Percentiles rank a stretch among this genome's conserved stretches.
Conservation (phyloP, 2,888 invertebrate genomes). For the Ophonus ardosiacus region DNA sequence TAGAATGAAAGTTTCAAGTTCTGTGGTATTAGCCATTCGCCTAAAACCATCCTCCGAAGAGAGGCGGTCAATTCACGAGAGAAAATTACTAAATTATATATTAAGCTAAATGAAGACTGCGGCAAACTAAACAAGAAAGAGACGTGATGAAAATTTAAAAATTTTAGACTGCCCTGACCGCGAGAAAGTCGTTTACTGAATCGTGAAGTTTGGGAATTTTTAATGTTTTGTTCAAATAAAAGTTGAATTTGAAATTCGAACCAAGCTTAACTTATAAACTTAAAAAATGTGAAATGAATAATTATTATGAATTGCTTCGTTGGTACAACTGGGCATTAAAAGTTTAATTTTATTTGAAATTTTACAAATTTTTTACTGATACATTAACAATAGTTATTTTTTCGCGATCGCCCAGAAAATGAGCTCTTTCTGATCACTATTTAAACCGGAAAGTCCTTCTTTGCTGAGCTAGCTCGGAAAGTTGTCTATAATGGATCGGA, state of each 20-base stretch:
- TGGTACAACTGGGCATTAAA: too few relatives aligned
- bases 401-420: too few relatives aligned
- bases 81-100: slow-evolving; percentile 45
- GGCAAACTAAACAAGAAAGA: slow-evolving; percentile 1
- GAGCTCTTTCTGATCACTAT: too few relatives aligned
- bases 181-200: slow-evolving; percentile 5
- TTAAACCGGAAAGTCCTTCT: too few relatives aligned
- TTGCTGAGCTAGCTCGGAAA: too few relatives aligned
- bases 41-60: slow-evolving; percentile 25
- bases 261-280: too few relatives aligned
- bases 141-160: slow-evolving; percentile 37
- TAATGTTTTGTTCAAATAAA: slow-evolving; percentile 1
- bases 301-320: too few relatives aligned
- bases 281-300: too few relatives aligned
- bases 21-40: slow-evolving; percentile 47
- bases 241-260: background rate
- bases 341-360: too few relatives aligned
- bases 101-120: background rate
- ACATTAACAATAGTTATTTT: too few relatives aligned
- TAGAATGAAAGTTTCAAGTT: slow-evolving; percentile 52
- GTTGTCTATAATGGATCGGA: too few relatives aligned
- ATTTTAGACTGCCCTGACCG: slow-evolving; percentile 15
- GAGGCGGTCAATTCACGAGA: background rate
- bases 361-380: too few relatives aligned
- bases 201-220: slow-evolving; percentile 1